Evolutionary conservation across 1,140 invertebrate genomes (phyloP).

Genomic region (Galleria mellonella): DNA sequence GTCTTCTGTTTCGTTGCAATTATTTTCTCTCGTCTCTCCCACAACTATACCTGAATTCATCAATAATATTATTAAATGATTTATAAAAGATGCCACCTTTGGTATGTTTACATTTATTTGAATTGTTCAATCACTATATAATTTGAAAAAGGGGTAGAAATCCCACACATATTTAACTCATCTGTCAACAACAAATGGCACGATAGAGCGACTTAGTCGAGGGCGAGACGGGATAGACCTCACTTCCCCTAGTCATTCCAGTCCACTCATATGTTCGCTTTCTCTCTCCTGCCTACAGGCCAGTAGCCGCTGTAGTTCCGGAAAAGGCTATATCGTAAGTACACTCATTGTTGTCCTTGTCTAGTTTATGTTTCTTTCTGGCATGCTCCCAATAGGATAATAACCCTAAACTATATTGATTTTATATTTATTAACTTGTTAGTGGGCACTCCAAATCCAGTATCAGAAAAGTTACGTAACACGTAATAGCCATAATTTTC

Average conservation of each 20-base stretch:
- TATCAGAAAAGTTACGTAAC: slow-evolving; percentile 10
- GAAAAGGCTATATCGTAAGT: slow-evolving; percentile 93
- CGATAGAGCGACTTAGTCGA: not conserved
- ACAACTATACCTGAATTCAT: no score
- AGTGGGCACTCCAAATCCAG: not conserved
- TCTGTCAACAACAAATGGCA: not conserved
- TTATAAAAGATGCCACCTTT: not conserved
- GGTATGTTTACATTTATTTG: not conserved
- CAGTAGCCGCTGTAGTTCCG: slow-evolving; percentile 90
- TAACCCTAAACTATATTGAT: no score
- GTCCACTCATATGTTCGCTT: slow-evolving; percentile 71
- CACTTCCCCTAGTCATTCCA: slow-evolving; percentile 41
- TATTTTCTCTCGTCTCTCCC: slow-evolving; percentile 27
- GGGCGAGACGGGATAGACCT: slow-evolving; percentile 38
- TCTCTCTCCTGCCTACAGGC: slow-evolving; percentile 79
- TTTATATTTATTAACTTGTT: not conserved
- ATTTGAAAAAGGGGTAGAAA: not conserved
- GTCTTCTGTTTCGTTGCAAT: slow-evolving; percentile 30
- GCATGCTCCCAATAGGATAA: not conserved
- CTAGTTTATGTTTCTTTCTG: slow-evolving; percentile 15
- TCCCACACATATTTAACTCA: no score
- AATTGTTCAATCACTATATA: no score
- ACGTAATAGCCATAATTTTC: slow-evolving; percentile 57
- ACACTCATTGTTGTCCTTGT: slow-evolving; percentile 66
- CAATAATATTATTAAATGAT: not conserved